Base-by-base conservation (phyloP, 92 coral and sea anemone species). In the Micromussa lordhowensis region DNA sequence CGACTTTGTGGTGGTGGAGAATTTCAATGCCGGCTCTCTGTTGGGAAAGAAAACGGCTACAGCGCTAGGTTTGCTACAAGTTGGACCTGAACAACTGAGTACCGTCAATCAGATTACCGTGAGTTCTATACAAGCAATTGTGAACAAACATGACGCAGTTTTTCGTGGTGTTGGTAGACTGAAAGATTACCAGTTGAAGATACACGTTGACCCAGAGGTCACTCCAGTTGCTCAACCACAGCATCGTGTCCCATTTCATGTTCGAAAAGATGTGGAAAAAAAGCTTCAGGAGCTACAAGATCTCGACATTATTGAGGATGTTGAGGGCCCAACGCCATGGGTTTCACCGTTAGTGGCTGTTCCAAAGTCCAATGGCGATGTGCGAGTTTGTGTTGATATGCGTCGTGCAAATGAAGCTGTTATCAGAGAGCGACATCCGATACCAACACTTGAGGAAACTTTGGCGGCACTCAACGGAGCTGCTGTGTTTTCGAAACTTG, bases 381-480 rank as follows among this genome's bases (percentile, higher is more conserved):
- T 88, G 18, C 38, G 87, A 71, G 49, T 82, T 26, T 88, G 87
- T 53, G 82, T 88, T 11, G 91, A 88, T 44, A 72, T 70, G 77
- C 54, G 78, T 14, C 40, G 79, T 6, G 71, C 86, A 57, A 88
- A 82, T 54, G 63, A 82, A 58, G 88, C 88, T 11, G 68, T 88
- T 14, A 68, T 54, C 0, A 64, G 88, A 75, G 91, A 88, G 38
- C 31, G 88, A 68, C 88, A 88, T 55, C 75, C 54, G 4, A 80
- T 83, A 16, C 91, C 88, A 3, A 88, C 87, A 8, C 87, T 88
- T 4, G 87, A 88, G 29, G 68, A 61, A 61, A 61, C 68, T 4
- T 61, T 61, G 68, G 68, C 22, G n/a, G 26, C 64, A 0, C 64
- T 58, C 64, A 18, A 58, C 5, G 64, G 80, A 81, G 61, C 82